Evolutionary conservation across 1,140 invertebrate species (phyloP).

Genomic region (Lepidurus apus): DNA sequence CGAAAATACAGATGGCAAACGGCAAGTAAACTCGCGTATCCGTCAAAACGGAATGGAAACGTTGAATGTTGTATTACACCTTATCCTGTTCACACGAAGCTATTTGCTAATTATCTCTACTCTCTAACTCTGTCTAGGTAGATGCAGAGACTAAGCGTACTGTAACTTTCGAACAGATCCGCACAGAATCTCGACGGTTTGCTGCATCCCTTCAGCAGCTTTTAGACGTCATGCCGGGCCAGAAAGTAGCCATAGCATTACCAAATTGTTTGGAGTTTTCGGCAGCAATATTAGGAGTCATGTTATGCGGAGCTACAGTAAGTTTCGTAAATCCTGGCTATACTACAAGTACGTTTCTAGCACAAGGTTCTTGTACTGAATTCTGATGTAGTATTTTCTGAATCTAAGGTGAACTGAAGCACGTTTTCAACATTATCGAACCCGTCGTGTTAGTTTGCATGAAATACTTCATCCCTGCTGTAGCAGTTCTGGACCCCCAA

Average conservation of each 20-base stretch:
- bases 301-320: slow-evolving; percentile 5
- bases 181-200: neutral
- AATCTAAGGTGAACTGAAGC: neutral
- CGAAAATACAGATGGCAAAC: no score
- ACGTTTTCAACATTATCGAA: neutral
- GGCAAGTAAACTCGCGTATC: no score
- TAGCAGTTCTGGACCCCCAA: neutral
- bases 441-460: neutral
- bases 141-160: neutral
- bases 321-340: neutral
- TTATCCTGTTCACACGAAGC: neutral
- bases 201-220: slow-evolving; percentile 6
- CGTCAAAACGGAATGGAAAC: no score
- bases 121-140: neutral
- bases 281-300: neutral
- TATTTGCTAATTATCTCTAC: neutral
- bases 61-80: neutral
- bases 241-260: slow-evolving; percentile 25
- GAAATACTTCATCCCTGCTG: neutral
- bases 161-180: neutral
- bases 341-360: neutral
- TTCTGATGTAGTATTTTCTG: neutral
- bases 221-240: neutral
- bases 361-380: neutral
- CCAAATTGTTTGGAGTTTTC: slow-evolving; percentile 27